Conservation (phyloP, 2,113 vertebrate genomes). For the Limanda limanda region DNA sequence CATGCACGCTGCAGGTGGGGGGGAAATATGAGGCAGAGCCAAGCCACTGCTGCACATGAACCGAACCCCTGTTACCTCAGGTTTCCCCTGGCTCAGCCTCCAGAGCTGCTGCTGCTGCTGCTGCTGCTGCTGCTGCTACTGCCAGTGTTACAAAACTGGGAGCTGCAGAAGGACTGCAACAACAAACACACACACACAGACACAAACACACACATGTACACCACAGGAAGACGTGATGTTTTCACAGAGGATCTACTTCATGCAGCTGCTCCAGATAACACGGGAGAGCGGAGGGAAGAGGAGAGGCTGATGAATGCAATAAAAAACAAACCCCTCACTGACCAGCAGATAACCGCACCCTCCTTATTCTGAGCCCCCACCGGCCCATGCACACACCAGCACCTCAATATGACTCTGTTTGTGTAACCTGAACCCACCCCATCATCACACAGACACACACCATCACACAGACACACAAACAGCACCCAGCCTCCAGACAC, state of each 20-base stretch:
- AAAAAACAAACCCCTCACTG: not conserved
- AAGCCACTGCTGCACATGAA: conserved; percentile 47
- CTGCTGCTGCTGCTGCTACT: not conserved
- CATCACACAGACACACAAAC: not conserved
- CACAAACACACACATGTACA: not conserved
- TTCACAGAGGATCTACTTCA: conserved; percentile 6
- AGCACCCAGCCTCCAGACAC: not conserved
- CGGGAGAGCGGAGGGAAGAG: not conserved
- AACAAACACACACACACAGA: not conserved
- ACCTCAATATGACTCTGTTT: not conserved
- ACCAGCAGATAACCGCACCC: not conserved
- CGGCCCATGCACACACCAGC: not conserved
- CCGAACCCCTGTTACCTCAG: conserved; percentile 34
- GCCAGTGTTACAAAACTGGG: conserved; percentile 44
- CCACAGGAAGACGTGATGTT: conserved; percentile 1
- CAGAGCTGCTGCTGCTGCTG: conserved; percentile 6
- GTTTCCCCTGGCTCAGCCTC: conserved; percentile 12
- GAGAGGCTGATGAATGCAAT: conserved; percentile 2
- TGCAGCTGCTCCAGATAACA: conserved; percentile 43
- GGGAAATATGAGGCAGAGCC: conserved; percentile 25
- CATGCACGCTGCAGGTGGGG: not conserved
- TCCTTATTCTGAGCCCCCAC: not conserved
- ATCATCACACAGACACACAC: not conserved
- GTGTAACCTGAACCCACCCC: not conserved
- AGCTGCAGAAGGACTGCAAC: conserved; percentile 46